These are phyloP conservation scores for Oryzaephilus surinamensis DNA, from an alignment of 1,140 invertebrate species.

Conservation along the genomic window DNA sequence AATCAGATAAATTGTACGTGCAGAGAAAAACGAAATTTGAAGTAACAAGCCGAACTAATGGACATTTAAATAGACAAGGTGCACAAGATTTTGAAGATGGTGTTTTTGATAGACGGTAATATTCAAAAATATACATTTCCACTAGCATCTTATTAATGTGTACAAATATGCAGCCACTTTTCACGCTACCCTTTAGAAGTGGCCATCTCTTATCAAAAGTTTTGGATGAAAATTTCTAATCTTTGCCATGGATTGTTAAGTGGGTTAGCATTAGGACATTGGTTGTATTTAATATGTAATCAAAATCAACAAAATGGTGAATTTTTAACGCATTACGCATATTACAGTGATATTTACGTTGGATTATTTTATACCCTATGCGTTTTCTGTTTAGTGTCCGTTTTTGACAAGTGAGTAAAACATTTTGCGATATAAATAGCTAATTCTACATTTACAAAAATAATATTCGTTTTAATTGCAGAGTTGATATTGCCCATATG, in stretches of 20 bases:
- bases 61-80: conserved; percentile 16
- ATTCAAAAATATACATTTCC: no score
- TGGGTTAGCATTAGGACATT: conserved; percentile 31
- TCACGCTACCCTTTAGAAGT: conserved; percentile 28
- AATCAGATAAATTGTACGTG: conserved; percentile 31
- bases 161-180: no score
- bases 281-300: conserved; percentile 29
- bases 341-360: conserved; percentile 33
- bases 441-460: no score
- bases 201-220: conserved; percentile 27
- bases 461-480: conserved; percentile 17
- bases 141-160: no score
- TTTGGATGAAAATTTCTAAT: conserved; percentile 29
- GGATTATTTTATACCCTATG: conserved; percentile 29
- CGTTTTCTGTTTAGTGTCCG: conserved; percentile 32
- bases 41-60: conserved; percentile 14
- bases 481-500: conserved; percentile 31
- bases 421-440: not conserved
- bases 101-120: conserved; percentile 18
- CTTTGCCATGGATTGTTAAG: conserved; percentile 33
- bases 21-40: conserved; percentile 34
- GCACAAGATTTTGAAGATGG: conserved; percentile 21
- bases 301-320: conserved; percentile 21
- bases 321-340: conserved; percentile 31
- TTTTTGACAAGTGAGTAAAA: conserved; percentile 30